Evolutionary conservation across 2,888 invertebrate species (phyloP), one percentile per base, ranked within the genome.

Genomic region (Leptinotarsa rubiginosa): DNA sequence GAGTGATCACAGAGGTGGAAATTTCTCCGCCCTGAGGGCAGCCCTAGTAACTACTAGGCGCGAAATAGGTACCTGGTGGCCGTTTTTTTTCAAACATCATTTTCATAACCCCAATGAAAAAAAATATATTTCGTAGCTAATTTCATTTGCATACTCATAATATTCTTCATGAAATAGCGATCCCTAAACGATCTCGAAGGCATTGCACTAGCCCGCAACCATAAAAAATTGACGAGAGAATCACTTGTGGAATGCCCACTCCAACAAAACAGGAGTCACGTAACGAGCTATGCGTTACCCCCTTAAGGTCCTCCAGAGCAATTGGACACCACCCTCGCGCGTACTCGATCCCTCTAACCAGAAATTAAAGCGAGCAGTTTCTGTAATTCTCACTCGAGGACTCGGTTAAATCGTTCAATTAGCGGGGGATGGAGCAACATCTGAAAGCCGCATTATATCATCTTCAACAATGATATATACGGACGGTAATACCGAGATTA

Each of bases 381-480:
- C 25, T 49, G 52, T 50, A 62, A 15, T 68, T 68, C 65, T 22
- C 68, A 49, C 74, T 22, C 31, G 22, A 22, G 54, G 59, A 59
- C 54, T 47, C 20, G 70, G 20, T 54, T 74, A 72, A 76, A 72
- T 76, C 72, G 72, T 70, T 70, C 70, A 74, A 76, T 76, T 76
- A 76, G 72, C 68, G 68, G 68, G 52, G 50, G 47, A 64, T 59
- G 64, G 15, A 71, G 52, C 22, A 65, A 62, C 62, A n/a, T 54
- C 47, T 47, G 69, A 73, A 64, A 73, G 41, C 68, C 68, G 74
- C 70, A 31, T 74, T 74, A 74, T 72, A 72, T 76, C 74, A 76
- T 72, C 70, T 74, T 66, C 70, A 74, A 70, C 65, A 71, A 73
- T 73, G 73, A 73, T 73, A 76, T 73, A 76, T 76, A 73, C 70